Percentiles rank a stretch among this genome's conserved stretches.
phyloP scores from a whole-genome alignment of 1,140 invertebrate species.

The Arctopsyche grandis region DNA sequence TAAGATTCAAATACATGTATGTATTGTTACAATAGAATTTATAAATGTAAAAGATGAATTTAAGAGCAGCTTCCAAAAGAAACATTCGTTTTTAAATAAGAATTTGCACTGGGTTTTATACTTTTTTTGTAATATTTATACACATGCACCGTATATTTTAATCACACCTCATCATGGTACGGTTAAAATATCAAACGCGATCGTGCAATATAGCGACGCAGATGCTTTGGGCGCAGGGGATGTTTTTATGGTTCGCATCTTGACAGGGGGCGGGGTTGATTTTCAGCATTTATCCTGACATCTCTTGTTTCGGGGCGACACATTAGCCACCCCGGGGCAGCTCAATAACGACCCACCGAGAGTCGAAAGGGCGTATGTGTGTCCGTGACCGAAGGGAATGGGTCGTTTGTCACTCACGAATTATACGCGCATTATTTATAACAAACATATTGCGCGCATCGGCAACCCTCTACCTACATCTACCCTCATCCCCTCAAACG shows the following conservation, averaged over 20 bases:
- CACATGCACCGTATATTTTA: no score
- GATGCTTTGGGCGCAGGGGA: neutral
- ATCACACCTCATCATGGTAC: neutral
- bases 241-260: slow-evolving; percentile 1
- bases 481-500: neutral
- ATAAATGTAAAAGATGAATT: no score
- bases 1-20: no score
- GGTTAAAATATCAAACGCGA: neutral
- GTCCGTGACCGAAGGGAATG: neutral
- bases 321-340: neutral
- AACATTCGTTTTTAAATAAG: no score
- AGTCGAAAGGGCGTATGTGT: neutral
- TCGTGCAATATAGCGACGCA: neutral
- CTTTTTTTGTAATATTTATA: no score
- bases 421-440: slow-evolving; percentile 29
- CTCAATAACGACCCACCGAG: neutral
- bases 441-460: slow-evolving; percentile 30
- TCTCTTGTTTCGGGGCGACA: slow-evolving; percentile 27
- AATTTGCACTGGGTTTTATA: no score
- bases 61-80: no score
- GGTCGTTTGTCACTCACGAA: slow-evolving; percentile 30
- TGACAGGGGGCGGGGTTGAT: slow-evolving; percentile 21
- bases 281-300: slow-evolving; percentile 20
- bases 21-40: no score
- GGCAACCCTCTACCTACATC: neutral